A percentile compares a stretch with the other conserved stretches of the same genome.
phyloP scores from a whole-genome alignment of 2,797 vertebrate genomes.

The Coranthus polyacanthus region DNA sequence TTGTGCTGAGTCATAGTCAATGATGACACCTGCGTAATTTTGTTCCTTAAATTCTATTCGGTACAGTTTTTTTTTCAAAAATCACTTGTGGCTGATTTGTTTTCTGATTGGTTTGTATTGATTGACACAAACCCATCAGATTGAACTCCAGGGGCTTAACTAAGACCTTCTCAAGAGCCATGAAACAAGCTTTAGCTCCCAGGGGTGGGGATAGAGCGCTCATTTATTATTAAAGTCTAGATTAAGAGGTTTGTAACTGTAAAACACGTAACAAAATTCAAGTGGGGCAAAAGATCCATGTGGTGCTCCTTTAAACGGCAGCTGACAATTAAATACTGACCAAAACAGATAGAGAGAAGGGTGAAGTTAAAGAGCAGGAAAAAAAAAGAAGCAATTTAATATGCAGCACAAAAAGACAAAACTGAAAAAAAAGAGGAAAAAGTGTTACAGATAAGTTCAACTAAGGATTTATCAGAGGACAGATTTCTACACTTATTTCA shows the following conservation, averaged over 20 bases:
- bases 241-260: conserved; percentile 10
- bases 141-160: conserved; percentile 19
- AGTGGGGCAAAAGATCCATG: background rate
- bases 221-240: conserved; percentile 23
- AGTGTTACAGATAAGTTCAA: no score
- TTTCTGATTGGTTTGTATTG: conserved; percentile 21
- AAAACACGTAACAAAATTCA: conserved; percentile 1
- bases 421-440: no score
- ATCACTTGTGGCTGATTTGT: conserved; percentile 12
- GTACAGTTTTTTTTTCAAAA: no score
- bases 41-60: no score
- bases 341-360: background rate
- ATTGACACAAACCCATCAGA: background rate
- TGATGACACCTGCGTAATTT: no score
- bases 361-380: background rate
- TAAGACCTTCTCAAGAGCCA: conserved; percentile 25
- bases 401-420: no score
- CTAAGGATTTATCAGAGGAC: no score
- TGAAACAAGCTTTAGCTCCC: background rate
- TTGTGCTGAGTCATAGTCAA: background rate
- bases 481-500: no score
- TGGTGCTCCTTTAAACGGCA: conserved; percentile 1
- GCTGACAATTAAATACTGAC: background rate
- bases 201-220: background rate
- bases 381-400: background rate